Percentiles rank a stretch among this genome's conserved stretches.
Conservation (phyloP, 2,888 invertebrate genomes). For the Tiphia femorata region DNA sequence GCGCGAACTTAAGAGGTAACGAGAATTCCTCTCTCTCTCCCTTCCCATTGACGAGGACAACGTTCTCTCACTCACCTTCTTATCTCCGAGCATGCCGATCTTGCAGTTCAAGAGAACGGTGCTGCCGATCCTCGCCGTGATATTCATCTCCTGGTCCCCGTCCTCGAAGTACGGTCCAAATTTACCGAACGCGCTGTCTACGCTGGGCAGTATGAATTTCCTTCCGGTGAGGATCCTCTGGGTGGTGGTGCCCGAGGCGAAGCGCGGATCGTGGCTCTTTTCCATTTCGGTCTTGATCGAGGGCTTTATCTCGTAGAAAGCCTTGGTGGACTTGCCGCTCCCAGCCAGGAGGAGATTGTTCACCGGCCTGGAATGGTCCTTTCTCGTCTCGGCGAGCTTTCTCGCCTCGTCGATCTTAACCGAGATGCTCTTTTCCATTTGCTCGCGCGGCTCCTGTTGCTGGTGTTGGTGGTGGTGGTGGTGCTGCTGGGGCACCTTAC, state of each 20-base stretch:
- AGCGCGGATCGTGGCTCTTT: constrained; percentile 21
- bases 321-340: constrained; percentile 50
- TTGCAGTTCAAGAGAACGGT: constrained; percentile 74
- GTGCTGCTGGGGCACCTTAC: too few species aligned
- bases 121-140: constrained; percentile 73
- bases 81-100: constrained; percentile 74
- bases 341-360: constrained; percentile 41
- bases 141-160: constrained; percentile 71
- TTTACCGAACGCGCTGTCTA: constrained; percentile 63
- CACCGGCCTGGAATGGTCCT: constrained; percentile 43
- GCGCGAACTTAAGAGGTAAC: neutral
- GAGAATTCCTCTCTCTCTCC: too few species aligned
- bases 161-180: constrained; percentile 75
- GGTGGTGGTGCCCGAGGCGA: constrained; percentile 18
- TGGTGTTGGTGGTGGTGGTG: too few species aligned
- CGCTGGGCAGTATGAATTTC: constrained; percentile 57
- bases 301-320: constrained; percentile 62
- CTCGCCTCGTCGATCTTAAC: too few species aligned
- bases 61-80: constrained; percentile 71
- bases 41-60: too few species aligned
- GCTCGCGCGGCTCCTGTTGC: too few species aligned
- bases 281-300: constrained; percentile 56
- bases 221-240: constrained; percentile 16
- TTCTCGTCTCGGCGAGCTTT: constrained; percentile 23
- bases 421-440: too few species aligned